Evolutionary conservation across 2,113 vertebrate genomes (phyloP).

Genomic region (Seriola quinqueradiata): DNA sequence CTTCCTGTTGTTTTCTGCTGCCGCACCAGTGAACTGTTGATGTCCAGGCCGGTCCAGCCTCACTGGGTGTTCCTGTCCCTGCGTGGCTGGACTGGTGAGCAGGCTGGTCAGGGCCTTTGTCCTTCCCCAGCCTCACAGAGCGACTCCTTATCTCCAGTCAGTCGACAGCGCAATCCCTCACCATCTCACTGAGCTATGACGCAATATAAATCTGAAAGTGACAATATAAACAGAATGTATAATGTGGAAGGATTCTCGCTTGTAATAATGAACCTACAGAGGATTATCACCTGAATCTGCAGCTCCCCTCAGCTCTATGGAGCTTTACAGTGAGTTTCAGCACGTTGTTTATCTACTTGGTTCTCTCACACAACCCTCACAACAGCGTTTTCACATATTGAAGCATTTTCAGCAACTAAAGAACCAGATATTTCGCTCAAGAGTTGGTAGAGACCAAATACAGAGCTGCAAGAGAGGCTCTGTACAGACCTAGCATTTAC

Average conservation of each 20-base stretch:
- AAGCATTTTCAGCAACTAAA: no score
- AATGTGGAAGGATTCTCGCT: background rate
- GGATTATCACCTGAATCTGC: background rate
- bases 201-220: background rate
- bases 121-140: background rate
- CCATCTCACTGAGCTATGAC: background rate
- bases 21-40: background rate
- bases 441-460: no score
- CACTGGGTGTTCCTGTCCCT: background rate
- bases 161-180: background rate
- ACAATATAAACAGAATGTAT: background rate
- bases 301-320: background rate
- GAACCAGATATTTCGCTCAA: no score
- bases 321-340: no score
- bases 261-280: background rate
- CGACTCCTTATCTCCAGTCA: background rate
- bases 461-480: no score
- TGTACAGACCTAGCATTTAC: no score
- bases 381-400: no score
- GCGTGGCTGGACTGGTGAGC: slow-evolving; percentile 41
- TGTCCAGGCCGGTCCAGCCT: background rate
- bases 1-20: background rate
- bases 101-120: slow-evolving; percentile 1
- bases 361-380: no score
- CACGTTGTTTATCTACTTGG: no score